phyloP scores from a whole-genome alignment of 2,797 vertebrate genomes.

The Eutrigla gurnardus region DNA sequence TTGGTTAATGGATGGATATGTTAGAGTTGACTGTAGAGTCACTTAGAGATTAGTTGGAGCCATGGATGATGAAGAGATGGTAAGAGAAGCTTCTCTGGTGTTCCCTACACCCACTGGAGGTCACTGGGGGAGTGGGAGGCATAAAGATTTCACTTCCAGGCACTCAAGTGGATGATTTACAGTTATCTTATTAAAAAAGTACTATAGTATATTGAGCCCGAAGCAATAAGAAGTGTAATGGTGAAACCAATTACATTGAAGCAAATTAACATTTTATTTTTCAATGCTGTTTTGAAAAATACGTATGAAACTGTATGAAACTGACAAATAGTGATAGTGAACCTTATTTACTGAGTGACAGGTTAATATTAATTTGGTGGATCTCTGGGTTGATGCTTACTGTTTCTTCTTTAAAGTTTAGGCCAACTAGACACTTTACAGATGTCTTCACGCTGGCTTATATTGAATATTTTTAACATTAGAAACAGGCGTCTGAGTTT shows the following conservation, averaged over 20 bases:
- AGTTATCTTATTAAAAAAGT: not conserved
- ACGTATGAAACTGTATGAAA: not conserved
- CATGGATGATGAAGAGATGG: conserved; percentile 5
- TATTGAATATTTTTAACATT: conserved; percentile 14
- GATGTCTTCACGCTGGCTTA: not conserved
- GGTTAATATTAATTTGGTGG: not conserved
- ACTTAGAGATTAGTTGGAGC: conserved; percentile 23
- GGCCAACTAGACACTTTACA: not conserved
- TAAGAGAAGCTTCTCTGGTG: not conserved
- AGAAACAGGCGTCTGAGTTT: conserved; percentile 10
- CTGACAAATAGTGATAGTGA: not conserved
- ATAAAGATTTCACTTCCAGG: conserved; percentile 8
- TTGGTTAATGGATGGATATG: conserved; percentile 27
- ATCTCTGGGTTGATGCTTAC: not conserved
- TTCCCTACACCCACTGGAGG: not conserved
- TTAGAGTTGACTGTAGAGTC: conserved; percentile 20
- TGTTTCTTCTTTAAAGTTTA: not conserved
- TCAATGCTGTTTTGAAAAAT: not conserved
- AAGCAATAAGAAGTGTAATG: not conserved
- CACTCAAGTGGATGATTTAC: not conserved
- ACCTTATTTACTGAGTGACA: not conserved
- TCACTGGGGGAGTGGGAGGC: too few relatives aligned
- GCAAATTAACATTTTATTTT: not conserved
- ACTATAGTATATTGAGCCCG: not conserved
- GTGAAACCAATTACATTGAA: not conserved